A percentile compares a stretch with the other conserved stretches of the same genome.
These are phyloP conservation scores for Xiphophorus hellerii DNA, from an alignment of 2,113 vertebrate species.

Conservation along the genomic window DNA sequence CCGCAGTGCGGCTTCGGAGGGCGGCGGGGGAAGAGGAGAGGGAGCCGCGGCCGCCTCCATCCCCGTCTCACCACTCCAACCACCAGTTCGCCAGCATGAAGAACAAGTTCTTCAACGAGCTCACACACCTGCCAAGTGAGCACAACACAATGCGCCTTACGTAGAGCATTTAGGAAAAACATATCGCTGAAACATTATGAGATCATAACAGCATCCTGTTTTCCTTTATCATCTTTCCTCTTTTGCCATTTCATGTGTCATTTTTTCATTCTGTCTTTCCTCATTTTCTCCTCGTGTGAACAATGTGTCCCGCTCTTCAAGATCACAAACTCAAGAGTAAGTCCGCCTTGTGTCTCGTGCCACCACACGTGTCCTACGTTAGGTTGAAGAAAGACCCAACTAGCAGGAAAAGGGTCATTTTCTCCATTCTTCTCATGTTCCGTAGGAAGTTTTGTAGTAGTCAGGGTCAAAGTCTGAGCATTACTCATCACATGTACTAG, in stretches of 20 bases:
- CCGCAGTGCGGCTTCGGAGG: conserved; percentile 55
- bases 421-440: no score
- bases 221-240: neutral
- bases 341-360: conserved; percentile 36
- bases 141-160: neutral
- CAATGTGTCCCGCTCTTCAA: conserved; percentile 44
- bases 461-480: neutral
- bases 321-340: conserved; percentile 82
- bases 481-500: neutral
- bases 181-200: neutral
- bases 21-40: conserved; percentile 65
- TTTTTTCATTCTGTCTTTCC: conserved; percentile 17
- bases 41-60: conserved; percentile 39
- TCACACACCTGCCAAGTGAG: conserved; percentile 82
- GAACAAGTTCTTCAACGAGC: conserved; percentile 83
- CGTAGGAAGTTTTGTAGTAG: no score
- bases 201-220: neutral
- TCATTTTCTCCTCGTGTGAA: conserved; percentile 31
- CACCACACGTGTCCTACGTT: neutral
- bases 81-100: conserved; percentile 80
- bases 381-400: no score
- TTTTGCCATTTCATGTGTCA: conserved; percentile 7
- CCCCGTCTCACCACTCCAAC: conserved; percentile 67
- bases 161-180: neutral
- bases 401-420: no score